Conservation (phyloP, 2,888 invertebrate genomes). For the Steromphala cineraria region DNA sequence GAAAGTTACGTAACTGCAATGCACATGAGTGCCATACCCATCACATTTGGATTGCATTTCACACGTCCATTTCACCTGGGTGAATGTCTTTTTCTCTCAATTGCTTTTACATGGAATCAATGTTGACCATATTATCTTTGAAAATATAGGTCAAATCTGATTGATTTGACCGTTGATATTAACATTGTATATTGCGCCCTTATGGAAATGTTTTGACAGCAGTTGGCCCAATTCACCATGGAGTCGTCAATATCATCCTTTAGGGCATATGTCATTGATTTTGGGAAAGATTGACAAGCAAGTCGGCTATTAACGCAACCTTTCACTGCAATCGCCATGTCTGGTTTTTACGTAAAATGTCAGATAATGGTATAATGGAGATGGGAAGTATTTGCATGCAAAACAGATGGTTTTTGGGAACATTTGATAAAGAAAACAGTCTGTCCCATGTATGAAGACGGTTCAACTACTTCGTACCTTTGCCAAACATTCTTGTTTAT, state of each 20-base stretch:
- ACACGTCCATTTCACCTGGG: not conserved
- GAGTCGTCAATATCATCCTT: not conserved
- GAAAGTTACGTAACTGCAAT: not conserved
- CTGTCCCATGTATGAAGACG: not conserved
- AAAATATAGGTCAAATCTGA: not conserved
- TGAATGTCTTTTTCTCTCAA: not conserved
- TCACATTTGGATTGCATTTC: not conserved
- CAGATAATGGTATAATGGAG: not conserved
- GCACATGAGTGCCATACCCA: not conserved
- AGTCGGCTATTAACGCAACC: not conserved
- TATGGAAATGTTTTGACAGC: not conserved
- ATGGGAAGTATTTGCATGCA: not conserved
- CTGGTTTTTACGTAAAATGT: not conserved
- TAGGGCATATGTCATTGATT: not conserved
- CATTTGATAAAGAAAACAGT: slow-evolving; percentile 15
- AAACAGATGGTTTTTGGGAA: not conserved
- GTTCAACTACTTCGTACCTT: not conserved
- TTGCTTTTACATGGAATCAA: too few relatives aligned
- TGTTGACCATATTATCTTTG: not conserved
- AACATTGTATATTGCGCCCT: not conserved
- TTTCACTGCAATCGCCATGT: not conserved
- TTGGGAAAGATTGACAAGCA: not conserved
- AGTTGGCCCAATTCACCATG: not conserved
- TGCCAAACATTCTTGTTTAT: not conserved
- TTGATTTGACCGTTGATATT: not conserved